Percentiles rank a stretch among this genome's conserved stretches.
Conservation (phyloP, 2,797 vertebrate species). For the Chromis chromis region DNA sequence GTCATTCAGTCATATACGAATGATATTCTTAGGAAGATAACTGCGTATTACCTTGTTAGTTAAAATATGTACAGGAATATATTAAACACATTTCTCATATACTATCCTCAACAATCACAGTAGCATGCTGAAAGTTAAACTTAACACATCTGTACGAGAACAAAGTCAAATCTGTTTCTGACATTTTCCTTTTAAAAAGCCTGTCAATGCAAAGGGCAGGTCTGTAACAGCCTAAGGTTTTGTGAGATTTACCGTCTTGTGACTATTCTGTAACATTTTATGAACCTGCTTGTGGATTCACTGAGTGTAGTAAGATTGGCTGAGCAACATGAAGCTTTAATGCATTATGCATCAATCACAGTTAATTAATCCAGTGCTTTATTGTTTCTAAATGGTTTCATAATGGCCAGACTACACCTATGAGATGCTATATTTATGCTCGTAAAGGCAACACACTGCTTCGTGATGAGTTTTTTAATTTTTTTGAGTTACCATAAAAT, state of each 20-base stretch:
- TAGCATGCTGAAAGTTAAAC: slow-evolving; percentile 55
- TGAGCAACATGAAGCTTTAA: slow-evolving; percentile 22
- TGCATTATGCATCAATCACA: slow-evolving; percentile 56
- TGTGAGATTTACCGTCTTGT: slow-evolving; percentile 27
- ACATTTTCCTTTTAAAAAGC: background rate
- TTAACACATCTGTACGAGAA: slow-evolving; percentile 25
- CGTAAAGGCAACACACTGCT: slow-evolving; percentile 58
- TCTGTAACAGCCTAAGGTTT: slow-evolving; percentile 37
- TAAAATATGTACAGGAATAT: slow-evolving; percentile 51
- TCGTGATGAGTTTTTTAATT: slow-evolving; percentile 50
- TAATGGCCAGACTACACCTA: slow-evolving; percentile 50
- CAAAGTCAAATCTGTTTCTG: slow-evolving; percentile 15
- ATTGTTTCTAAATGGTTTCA: slow-evolving; percentile 48
- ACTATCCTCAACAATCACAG: slow-evolving; percentile 41
- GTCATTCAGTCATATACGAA: slow-evolving; percentile 39
- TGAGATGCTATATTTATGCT: slow-evolving; percentile 45
- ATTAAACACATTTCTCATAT: slow-evolving; percentile 48
- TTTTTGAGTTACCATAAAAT: slow-evolving; percentile 48
- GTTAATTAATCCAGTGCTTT: slow-evolving; percentile 58
- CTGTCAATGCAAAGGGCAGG: background rate
- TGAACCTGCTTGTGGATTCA: slow-evolving; percentile 29
- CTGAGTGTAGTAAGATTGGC: slow-evolving; percentile 23
- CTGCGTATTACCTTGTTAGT: slow-evolving; percentile 40
- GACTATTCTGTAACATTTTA: slow-evolving; percentile 29
- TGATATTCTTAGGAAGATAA: slow-evolving; percentile 25